Conservation (phyloP, 1,140 invertebrate species). For the Ephestia elutella region DNA sequence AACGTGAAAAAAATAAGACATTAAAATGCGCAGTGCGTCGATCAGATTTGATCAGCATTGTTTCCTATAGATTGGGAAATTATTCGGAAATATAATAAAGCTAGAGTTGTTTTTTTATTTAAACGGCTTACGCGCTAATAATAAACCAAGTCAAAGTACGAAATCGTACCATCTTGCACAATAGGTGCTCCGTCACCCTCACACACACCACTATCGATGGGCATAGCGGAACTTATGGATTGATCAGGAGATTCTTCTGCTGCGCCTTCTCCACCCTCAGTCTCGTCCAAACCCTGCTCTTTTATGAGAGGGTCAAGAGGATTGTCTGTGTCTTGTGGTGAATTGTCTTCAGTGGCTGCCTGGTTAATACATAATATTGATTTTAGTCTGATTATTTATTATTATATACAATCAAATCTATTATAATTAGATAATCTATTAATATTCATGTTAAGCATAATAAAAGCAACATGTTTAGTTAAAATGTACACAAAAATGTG, state of each 20-base stretch:
- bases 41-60: too few species aligned
- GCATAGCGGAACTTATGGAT: conserved; percentile 67
- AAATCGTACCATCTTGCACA: conserved; percentile 54
- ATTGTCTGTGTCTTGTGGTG: conserved; percentile 56
- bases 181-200: conserved; percentile 54
- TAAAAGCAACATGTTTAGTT: too few species aligned
- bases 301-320: conserved; percentile 57
- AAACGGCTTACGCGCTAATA: too few species aligned
- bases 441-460: too few species aligned
- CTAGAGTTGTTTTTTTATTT: too few species aligned
- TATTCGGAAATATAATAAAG: too few species aligned
- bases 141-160: neutral
- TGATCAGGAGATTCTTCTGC: conserved; percentile 71
- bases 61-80: too few species aligned
- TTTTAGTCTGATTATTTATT: too few species aligned
- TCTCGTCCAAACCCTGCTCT: conserved; percentile 46
- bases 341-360: conserved; percentile 63
- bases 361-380: conserved; percentile 18
- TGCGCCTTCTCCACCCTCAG: conserved; percentile 38
- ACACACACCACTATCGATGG: conserved; percentile 47
- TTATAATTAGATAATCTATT: too few species aligned
- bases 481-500: too few species aligned
- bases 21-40: too few species aligned
- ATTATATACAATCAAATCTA: too few species aligned
- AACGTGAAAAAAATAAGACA: neutral